Evolutionary conservation across 2,888 invertebrate genomes (phyloP), one percentile per base, ranked within the genome.

Genomic region (Gryllus longicercus): DNA sequence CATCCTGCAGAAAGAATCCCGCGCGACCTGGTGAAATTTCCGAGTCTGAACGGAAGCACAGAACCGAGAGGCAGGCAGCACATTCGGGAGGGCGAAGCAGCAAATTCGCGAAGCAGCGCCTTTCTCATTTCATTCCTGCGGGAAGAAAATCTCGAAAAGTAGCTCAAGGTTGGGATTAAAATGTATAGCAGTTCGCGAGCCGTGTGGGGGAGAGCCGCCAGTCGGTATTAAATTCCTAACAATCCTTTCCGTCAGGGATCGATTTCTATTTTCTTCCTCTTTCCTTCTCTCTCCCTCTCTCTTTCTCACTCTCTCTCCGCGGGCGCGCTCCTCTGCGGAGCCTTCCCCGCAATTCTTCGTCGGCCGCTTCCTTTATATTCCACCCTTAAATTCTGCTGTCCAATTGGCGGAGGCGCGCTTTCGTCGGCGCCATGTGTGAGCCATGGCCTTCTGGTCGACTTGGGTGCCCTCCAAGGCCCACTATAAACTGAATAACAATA

Each of bases 181-280:
- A 63, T 63, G 63, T 63, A 63, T 63, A 63, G 63, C 63, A 63
- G 14, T n/a, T 63, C 63, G 14, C 63, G 63, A 11, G 63, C n/a
- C 38, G 63, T 14, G 63, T n/a, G 63, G 63, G 5, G 16, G 63
- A 63, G 16, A 63, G 14, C 63, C 63, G 63, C 14, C 63, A 63
- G 16, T 63, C 79, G 81, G 79, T 82, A 82, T 82, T 82, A 82
- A 82, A 82, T 82, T 82, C 81, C 81, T 80, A 79, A 79, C 76
- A 79, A 76, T 79, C 79, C 79, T 77, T 63, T 76, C 77, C 51
- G 76, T 38, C 79, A 76, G 63, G 49, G 25, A 51, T 16, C 51
- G 51, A 50, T 79, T 51, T 75, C 16, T 76, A 25, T 77, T 63
- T 63, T 63, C 63, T 14, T n/a, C 63, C n/a, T 63, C 63, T 14